Conservation (phyloP, 2,888 invertebrate genomes). For the Galeruca laticollis region DNA sequence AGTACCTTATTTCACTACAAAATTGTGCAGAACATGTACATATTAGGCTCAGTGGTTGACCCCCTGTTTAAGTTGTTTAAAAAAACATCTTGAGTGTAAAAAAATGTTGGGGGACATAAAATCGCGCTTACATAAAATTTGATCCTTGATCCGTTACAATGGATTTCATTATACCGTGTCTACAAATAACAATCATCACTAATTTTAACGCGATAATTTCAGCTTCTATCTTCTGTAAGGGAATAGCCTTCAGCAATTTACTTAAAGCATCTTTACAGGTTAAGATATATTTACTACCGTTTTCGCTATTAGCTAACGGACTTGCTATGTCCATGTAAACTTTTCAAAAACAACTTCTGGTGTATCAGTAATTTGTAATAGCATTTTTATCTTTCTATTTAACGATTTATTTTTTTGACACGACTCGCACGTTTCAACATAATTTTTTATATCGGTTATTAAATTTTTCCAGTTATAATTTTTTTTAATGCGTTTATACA, state of each 20-base stretch:
- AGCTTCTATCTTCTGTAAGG: constrained; percentile 50
- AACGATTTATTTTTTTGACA: constrained; percentile 44
- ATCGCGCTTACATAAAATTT: constrained; percentile 48
- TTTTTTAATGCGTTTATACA: no score
- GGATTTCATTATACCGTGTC: constrained; percentile 53
- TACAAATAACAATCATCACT: constrained; percentile 44
- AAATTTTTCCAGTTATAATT: no score
- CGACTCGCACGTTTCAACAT: constrained; percentile 44
- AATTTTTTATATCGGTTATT: no score
- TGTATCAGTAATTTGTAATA: constrained; percentile 12
- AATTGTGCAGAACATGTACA: no score
- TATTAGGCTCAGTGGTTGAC: no score
- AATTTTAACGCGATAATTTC: constrained; percentile 50
- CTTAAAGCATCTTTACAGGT: no score
- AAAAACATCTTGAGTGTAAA: constrained; percentile 12
- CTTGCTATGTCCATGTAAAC: constrained; percentile 53
- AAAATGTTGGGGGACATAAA: not conserved
- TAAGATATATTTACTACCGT: constrained; percentile 51
- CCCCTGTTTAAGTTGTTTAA: not conserved
- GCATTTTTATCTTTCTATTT: constrained; percentile 16
- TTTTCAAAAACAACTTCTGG: no score
- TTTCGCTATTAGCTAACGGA: constrained; percentile 42
- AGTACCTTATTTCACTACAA: no score
- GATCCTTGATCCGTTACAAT: constrained; percentile 53
- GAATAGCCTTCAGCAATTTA: constrained; percentile 22